Conservation (phyloP, 2,888 invertebrate genomes). For the Leptopilina syphax region DNA sequence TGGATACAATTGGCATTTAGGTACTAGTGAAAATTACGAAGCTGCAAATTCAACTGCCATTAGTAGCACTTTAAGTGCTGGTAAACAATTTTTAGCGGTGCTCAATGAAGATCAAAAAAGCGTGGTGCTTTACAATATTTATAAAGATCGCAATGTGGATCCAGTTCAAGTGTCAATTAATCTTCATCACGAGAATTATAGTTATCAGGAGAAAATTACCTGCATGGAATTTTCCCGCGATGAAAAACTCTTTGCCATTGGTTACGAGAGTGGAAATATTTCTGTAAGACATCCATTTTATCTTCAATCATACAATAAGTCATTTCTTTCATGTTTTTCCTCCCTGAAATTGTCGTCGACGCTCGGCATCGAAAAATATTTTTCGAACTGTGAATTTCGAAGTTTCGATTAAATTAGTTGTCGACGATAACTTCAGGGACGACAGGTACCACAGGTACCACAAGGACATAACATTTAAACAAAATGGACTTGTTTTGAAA, state of each 20-base stretch:
- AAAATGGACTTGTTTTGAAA: too few species aligned
- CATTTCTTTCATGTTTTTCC: too few species aligned
- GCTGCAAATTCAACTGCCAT: constrained; percentile 51
- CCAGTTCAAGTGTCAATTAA: constrained; percentile 28
- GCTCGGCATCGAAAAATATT: too few species aligned
- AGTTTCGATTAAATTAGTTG: too few species aligned
- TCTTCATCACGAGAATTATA: background rate
- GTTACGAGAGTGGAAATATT: constrained; percentile 81
- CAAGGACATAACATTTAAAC: too few species aligned
- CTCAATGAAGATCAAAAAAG: constrained; percentile 57
- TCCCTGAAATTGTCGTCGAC: too few species aligned
- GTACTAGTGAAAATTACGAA: constrained; percentile 46
- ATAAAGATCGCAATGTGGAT: constrained; percentile 45
- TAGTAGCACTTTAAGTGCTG: constrained; percentile 63
- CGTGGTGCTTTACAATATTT: constrained; percentile 61
- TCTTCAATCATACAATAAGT: too few species aligned
- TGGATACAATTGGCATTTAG: constrained; percentile 53
- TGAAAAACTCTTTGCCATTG: constrained; percentile 81
- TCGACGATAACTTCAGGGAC: too few species aligned
- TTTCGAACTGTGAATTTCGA: too few species aligned
- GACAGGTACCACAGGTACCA: too few species aligned
- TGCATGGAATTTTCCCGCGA: constrained; percentile 77
- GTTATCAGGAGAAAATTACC: constrained; percentile 51
- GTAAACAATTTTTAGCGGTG: constrained; percentile 62
- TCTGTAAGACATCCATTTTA: constrained; percentile 76